Evolutionary conservation across 2,113 vertebrate species (phyloP), one percentile per base, ranked within the genome.

Genomic region (Octodon degus): DNA sequence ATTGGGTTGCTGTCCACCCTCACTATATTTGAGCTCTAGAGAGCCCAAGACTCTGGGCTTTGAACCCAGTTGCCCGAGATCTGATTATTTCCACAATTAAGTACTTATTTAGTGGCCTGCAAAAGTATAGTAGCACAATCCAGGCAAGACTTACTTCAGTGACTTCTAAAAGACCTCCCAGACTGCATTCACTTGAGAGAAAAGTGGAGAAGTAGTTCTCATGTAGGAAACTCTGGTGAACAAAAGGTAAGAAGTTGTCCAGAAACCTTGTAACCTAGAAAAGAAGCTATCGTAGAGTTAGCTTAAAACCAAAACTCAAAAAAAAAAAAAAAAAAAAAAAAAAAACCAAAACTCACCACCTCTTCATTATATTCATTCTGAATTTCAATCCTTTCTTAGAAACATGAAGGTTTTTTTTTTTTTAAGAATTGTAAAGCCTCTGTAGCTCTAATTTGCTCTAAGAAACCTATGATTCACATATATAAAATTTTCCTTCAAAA

Each of bases 311-410:
- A 43, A 6, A 43, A 43, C 43, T 43, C 3, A 43, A 43, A 43
- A 43, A 43, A 43, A 43, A 43, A 43, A 43, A 43, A 43, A 43
- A 43, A 43, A 43, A 43, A 43, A 62, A 19, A 34, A 43, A 43
- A 43, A 43, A 43, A 43, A 43, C 5, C 55, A 19, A 34, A 24
- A 47, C 4, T 50, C 86, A 16, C 22, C n/a, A 37, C n/a, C 12
- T 12, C 3, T 30, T 30, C 94, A 93, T 58, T 37, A 14, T 2
- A 30, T 65, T 82, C 58, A 68, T 68, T 90, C 37, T 94, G 53
- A 89, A 43, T 94, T 91, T 84, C 76, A 89, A 34, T 88, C 82
- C 47, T 68, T n/a, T 91, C 55, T 65, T 86, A 40, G 63, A 94
- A 94, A 58, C 20, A 80, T 2, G 32, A 14, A 68, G 1, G 0